Evolutionary conservation across 2,888 invertebrate genomes (phyloP), one percentile per base, ranked within the genome.

Genomic region (Emmelina monodactyla): DNA sequence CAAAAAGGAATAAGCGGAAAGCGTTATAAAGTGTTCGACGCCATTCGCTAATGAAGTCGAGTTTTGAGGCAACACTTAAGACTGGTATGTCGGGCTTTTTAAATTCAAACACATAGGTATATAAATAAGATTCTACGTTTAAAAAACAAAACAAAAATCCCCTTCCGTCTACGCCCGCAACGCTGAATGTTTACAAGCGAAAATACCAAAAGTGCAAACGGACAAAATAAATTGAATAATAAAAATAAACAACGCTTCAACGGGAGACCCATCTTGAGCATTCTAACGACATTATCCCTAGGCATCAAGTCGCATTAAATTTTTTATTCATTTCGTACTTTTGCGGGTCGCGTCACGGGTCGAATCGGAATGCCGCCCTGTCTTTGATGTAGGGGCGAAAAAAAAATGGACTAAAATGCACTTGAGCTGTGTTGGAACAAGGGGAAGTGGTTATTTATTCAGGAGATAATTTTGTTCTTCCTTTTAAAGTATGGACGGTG

Each of bases 381-480:
- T 56, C 73, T 76, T 79, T 78, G 78, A 78, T 76, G 71, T 68
- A 55, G 62, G 58, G 63, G 58, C 12, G 29, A 29, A 50, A 58
- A 64, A 62, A 67, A 68, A 48, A 63, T 62, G 68, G 62, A 66
- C 66, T 64, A 68, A 76, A 79, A 78, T 75, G 78, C 76, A 79
- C 73, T 78, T 67, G 64, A 70, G 59, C 66, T 66, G 73, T 76
- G 78, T 78, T 78, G 68, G 76, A 78, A 72, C 75, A 71, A 66
- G 72, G 72, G 60, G 60, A 66, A 63, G 64, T 68, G 73, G 75
- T 75, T 76, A 79, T 78, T 79, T 79, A 79, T 79, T 79, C 78
- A 79, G 62, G 68, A 75, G 76, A 79, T 78, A 79, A 78, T 79
- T 78, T 76, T 72, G 78, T 76, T 65, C 65, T 66, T 68, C 68